Evolutionary conservation across 2,888 invertebrate genomes (phyloP), one percentile per base, ranked within the genome.

Genomic region (Pardosa pseudoannulata): DNA sequence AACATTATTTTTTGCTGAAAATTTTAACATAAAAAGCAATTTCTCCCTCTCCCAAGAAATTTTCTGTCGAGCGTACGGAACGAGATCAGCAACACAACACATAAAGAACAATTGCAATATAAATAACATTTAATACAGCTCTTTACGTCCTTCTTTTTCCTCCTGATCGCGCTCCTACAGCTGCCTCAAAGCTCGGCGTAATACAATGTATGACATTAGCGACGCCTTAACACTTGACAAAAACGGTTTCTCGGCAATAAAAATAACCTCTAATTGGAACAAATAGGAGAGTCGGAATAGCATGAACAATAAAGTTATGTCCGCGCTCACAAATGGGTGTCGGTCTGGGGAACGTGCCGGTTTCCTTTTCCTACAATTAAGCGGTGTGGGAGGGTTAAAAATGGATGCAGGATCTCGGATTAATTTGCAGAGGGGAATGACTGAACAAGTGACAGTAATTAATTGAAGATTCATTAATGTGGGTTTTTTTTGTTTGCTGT

Each of bases 401-500:
- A 71, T 71, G 64, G 71, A 64, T 71, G 13, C 71, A 56, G 70
- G 70, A 62, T 39, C 28, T 79, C 31, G 23, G 56, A 56, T 56
- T 56, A 3, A 56, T 23, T 56, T 56, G 56, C 56, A 56, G 23
- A 23, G 67, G 28, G 39, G 28, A 36, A 46, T 46, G 41, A 46
- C 6, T 46, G 6, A 2, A 16, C 16, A 46, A 46, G 6, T 46
- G 36, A 36, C 13, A 46, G 16, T 2, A 16, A 16, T 5, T 46
- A 16, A 13, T 16, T 46, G 16, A 13, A 46, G 16, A 46, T 46
- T 46, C n/a, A n/a, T n/a, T n/a, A n/a, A n/a, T n/a, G n/a, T n/a
- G n/a, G n/a, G n/a, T n/a, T n/a, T n/a, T n/a, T n/a, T n/a, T n/a
- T n/a, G n/a, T n/a, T n/a, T n/a, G n/a, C n/a, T n/a, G n/a, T n/a